Conservation (phyloP, 2,113 vertebrate species). For the Sprattus sprattus region DNA sequence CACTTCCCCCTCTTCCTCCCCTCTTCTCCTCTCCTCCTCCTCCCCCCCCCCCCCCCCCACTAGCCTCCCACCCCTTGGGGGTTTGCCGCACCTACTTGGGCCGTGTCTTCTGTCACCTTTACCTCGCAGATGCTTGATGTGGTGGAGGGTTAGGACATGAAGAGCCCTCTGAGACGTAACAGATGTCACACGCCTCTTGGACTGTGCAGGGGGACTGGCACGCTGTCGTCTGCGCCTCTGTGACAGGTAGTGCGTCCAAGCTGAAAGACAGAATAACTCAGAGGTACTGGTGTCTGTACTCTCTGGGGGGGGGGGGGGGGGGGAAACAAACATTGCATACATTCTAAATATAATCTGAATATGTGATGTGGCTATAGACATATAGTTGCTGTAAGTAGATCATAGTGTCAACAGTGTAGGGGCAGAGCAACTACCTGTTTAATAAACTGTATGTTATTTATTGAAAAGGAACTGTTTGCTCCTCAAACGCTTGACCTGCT, state of each 20-base stretch:
- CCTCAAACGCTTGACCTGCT: neutral
- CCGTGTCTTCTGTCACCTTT: slow-evolving; percentile 59
- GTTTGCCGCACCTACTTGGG: slow-evolving; percentile 24
- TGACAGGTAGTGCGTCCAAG: slow-evolving; percentile 65
- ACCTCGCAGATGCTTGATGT: slow-evolving; percentile 58
- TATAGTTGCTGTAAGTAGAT: neutral
- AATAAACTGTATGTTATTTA: neutral
- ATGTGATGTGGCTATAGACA: neutral
- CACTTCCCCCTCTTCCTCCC: neutral
- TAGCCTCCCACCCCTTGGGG: neutral
- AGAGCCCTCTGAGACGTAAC: slow-evolving; percentile 65
- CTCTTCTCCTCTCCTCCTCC: neutral
- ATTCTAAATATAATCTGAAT: slow-evolving; percentile 26
- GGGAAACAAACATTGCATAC: slow-evolving; percentile 39
- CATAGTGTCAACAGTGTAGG: neutral
- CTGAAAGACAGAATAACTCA: slow-evolving; percentile 56
- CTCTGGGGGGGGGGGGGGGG: too few species aligned
- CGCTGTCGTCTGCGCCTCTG: slow-evolving; percentile 7
- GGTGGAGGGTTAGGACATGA: slow-evolving; percentile 65
- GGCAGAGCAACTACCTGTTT: neutral
- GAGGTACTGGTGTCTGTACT: slow-evolving; percentile 45
- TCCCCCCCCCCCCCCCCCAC: neutral
- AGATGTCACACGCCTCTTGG: slow-evolving; percentile 72
- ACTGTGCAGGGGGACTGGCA: slow-evolving; percentile 46
- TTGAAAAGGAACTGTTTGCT: neutral